These are phyloP conservation scores for Eudyptes chrysolophus DNA, from an alignment of 2,113 vertebrate species.

Conservation along the genomic window DNA sequence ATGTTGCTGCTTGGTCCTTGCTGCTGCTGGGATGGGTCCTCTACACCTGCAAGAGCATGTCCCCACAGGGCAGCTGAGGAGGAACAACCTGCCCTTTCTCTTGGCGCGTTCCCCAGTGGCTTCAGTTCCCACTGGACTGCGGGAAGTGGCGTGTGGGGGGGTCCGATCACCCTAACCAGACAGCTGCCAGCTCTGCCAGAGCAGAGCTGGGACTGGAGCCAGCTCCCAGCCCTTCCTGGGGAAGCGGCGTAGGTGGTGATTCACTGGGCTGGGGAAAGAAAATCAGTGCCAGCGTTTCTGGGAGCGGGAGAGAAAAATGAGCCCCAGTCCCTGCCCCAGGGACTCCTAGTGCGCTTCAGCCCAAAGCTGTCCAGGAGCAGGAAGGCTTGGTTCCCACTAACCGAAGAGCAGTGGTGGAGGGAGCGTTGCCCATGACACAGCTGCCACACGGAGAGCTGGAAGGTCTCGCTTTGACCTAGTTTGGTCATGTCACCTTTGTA, in stretches of 20 bases:
- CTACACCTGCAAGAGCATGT: rapidly evolving
- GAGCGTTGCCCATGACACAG: rapidly evolving
- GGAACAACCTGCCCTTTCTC: background rate
- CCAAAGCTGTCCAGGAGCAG: background rate
- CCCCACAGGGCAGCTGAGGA: rapidly evolving
- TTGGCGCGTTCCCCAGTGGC: rapidly evolving
- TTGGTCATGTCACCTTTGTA: background rate
- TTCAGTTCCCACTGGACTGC: rapidly evolving
- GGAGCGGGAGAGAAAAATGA: rapidly evolving
- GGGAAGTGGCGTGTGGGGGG: background rate
- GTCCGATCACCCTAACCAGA: background rate
- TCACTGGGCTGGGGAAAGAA: background rate
- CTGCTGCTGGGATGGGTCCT: background rate
- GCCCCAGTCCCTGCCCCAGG: background rate
- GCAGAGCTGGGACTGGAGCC: background rate
- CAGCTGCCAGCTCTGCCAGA: background rate
- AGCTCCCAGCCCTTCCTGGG: background rate
- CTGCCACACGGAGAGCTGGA: rapidly evolving
- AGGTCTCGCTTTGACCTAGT: background rate
- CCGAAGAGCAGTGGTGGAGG: background rate
- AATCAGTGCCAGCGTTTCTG: background rate
- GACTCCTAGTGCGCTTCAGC: background rate
- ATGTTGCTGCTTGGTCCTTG: rapidly evolving
- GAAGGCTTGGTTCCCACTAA: background rate
- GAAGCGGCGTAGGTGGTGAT: background rate